Conservation (phyloP, 2,797 vertebrate species). For the Rallus crepitans region DNA sequence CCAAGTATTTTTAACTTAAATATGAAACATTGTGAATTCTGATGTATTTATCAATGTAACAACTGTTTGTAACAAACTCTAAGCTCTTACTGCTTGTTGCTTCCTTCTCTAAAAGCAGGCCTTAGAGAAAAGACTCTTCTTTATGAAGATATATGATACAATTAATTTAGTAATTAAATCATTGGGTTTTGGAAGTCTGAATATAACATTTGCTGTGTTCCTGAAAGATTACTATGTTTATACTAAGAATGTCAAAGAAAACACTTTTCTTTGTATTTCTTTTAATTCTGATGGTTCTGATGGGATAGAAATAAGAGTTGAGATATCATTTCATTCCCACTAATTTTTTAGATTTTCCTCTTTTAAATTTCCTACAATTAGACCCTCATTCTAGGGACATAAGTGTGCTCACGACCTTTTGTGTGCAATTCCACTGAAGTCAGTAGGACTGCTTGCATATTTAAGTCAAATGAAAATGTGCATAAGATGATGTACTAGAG, state of each 20-base stretch:
- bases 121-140: background rate
- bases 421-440: background rate
- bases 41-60: background rate
- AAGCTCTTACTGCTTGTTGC: background rate
- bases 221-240: background rate
- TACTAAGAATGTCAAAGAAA: background rate
- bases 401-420: background rate
- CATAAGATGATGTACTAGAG: background rate
- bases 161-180: background rate
- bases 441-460: background rate
- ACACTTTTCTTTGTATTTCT: background rate
- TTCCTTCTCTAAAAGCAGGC: background rate
- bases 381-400: background rate
- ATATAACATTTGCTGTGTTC: background rate
- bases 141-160: background rate
- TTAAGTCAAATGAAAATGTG: background rate
- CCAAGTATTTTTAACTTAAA: background rate
- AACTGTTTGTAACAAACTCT: background rate
- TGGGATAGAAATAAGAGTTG: background rate
- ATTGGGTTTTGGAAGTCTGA: background rate
- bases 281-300: background rate
- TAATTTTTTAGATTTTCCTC: background rate
- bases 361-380: background rate
- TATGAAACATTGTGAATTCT: background rate
- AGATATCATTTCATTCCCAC: background rate